Evolutionary conservation across 2,113 vertebrate genomes (phyloP), one percentile per base, ranked within the genome.

Genomic region (Suncus etruscus): DNA sequence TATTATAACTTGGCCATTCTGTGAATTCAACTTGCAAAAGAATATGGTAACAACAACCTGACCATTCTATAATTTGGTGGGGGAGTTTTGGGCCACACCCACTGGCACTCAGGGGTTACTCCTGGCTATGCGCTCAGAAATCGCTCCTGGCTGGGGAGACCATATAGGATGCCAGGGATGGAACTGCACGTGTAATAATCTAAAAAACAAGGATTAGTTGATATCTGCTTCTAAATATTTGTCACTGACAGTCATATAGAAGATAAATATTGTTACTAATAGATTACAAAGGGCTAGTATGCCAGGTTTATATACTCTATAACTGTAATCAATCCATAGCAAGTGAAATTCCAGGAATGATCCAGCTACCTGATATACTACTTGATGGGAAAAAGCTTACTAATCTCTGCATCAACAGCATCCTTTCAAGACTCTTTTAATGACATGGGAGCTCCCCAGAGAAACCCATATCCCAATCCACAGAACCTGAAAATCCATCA

Each of bases 171-270:
- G n/a, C n/a, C n/a, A 5, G 39, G 39, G 39, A 39, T 39, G 39
- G 39, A 39, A 39, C 39, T 73, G 61, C 0, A 32, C 11, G 32
- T 48, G 9, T 18, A 50, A 39, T 82, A 58, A 76, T 11, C 70
- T 22, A 73, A 88, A 82, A 72, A 25, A 95, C 29, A 83, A 72
- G 6, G 0, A 84, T 65, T 80, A 83, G 48, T 9, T 51, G 75
- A 74, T 27, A 88, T 86, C 15, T 69, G 58, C 31, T 74, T 83
- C 39, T 9, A 24, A 47, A 12, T 69, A 75, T 6, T 50, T 2
- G 83, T 76, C 32, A 83, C 11, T 31, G 20, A 80, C 1, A 31
- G 61, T 45, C 8, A 45, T 0, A 73, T 7, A 63, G 2, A 20
- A 61, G 22, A 61, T 66, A 11, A 83, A 39, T 74, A 8, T 68